Evolutionary conservation across 1,140 invertebrate species (phyloP).

Genomic region (Rhopalosiphum maidis): DNA sequence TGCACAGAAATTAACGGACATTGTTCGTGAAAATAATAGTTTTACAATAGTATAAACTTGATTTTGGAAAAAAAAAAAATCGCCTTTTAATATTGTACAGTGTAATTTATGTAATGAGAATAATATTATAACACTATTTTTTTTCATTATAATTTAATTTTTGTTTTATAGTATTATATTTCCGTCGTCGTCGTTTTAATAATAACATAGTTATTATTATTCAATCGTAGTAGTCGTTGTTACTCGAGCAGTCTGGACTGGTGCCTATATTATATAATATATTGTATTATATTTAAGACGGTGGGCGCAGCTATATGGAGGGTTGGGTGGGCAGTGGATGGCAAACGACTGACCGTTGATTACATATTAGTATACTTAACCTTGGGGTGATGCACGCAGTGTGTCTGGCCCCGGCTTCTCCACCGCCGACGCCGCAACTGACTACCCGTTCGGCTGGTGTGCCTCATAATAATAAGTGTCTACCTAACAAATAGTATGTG

Average conservation of each 20-base stretch:
- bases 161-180: neutral
- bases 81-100: neutral
- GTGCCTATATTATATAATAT: neutral
- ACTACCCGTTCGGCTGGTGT: neutral
- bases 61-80: neutral
- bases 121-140: neutral
- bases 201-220: neutral
- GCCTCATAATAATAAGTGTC: neutral
- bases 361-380: slow-evolving; percentile 25
- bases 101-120: neutral
- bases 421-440: neutral
- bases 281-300: neutral
- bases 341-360: slow-evolving; percentile 9
- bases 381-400: neutral
- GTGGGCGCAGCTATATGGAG: neutral
- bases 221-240: neutral
- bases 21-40: neutral
- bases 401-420: neutral
- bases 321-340: neutral
- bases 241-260: neutral
- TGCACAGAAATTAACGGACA: neutral
- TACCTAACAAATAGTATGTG: neutral
- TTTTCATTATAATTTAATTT: neutral
- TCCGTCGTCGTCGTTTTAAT: neutral
- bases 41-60: neutral